Base-by-base conservation (phyloP, 2,113 vertebrate species). In the Clupea harengus region DNA sequence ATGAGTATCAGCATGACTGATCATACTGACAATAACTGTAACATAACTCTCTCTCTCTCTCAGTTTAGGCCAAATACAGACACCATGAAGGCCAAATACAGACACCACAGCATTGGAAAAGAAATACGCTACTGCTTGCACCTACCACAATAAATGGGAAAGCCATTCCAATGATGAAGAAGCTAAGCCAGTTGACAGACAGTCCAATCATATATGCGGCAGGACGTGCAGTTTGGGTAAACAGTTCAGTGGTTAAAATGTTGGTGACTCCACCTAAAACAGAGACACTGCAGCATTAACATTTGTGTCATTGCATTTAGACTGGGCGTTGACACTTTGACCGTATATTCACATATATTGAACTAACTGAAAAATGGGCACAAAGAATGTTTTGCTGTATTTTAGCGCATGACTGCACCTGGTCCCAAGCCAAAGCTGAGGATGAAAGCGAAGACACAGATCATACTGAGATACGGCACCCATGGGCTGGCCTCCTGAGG, bases 361-460 rank as follows among this genome's bases (percentile, higher is more conserved):
- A 60, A 22, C 6, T 18, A 60, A 60, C 18, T 60, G 54, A 60
- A 60, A 60, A 60, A 60, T 22, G 20, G 18, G 4, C 18, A 54
- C 52, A 54, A 54, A 54, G 11, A 20, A 49, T 49, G 7, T 49
- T 49, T 10, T 49, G 13, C 9, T 25, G 22, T 39, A 28, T 50
- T 81, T 45, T 11, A 8, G 54, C 22, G 20, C 22, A 44, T 22
- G 54, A 17, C 10, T 46, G 81, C 92, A 97, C 97, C 97, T 95
- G 97, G 97, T 86, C 97, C 97, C 45, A 97, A 52, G 50, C 97
- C 97, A 89, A 98, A 98, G 91, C 97, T 97, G 86, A 98, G 46
- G 89, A 98, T 97, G 91, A 98, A 98, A 85, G 95, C 95, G 91
- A 97, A 96, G 6, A 97, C 84, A 86, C 95, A 96, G 0, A 80